A percentile compares a stretch with the other conserved stretches of the same genome.
Conservation (phyloP, 2,888 invertebrate genomes). For the Cataglyphis livida region DNA sequence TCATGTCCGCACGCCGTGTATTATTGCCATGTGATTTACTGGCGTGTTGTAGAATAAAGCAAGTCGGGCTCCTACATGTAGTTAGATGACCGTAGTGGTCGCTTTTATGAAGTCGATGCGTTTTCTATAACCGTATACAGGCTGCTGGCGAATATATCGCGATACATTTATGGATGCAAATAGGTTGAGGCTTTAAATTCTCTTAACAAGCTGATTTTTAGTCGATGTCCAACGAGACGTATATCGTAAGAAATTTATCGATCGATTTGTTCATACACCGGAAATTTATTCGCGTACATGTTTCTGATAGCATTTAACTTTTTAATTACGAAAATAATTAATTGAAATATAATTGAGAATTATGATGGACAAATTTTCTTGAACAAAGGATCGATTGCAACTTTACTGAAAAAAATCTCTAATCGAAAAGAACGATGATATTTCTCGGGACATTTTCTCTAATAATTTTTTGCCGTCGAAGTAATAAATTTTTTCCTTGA, state of each 20-base stretch:
- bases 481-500: not conserved
- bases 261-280: not conserved
- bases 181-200: constrained; percentile 5
- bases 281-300: not conserved
- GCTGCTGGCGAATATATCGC: not conserved
- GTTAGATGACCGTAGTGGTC: constrained; percentile 1
- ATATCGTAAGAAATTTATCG: not conserved
- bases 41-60: constrained; percentile 18
- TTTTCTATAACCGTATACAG: constrained; percentile 2
- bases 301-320: not conserved
- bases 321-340: not conserved
- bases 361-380: not conserved
- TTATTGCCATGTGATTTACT: constrained; percentile 18
- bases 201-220: not conserved
- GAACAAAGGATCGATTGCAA: not conserved
- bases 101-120: constrained; percentile 16
- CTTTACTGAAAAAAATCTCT: not conserved
- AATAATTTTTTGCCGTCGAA: not conserved
- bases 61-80: not conserved
- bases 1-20: not conserved
- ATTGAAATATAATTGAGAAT: not conserved
- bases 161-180: constrained; percentile 8
- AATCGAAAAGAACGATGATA: not conserved
- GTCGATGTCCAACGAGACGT: not conserved
- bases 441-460: not conserved